phyloP scores from a whole-genome alignment of 1,140 invertebrate genomes.

The Drosophila repleta region DNA sequence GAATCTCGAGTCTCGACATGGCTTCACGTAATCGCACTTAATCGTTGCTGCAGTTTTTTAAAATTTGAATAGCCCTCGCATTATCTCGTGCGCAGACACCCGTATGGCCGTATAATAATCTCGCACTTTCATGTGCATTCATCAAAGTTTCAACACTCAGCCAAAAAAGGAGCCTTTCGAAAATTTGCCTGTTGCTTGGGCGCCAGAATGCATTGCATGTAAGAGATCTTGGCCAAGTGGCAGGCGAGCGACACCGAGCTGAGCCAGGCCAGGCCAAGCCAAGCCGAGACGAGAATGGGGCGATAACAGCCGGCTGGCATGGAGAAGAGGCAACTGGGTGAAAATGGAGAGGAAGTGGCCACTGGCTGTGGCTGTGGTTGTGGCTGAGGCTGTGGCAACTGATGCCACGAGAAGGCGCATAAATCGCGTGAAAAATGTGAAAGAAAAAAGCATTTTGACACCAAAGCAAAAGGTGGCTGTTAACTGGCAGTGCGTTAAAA shows the following conservation, averaged over 20 bases:
- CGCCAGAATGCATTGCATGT: constrained; percentile 58
- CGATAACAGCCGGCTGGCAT: constrained; percentile 35
- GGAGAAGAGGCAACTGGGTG: constrained; percentile 22
- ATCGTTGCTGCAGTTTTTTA: constrained; percentile 14
- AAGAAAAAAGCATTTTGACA: constrained; percentile 79
- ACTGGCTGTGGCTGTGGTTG: constrained; percentile 8
- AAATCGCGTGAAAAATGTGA: constrained; percentile 81
- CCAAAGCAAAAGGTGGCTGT: constrained; percentile 54
- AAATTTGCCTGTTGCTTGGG: constrained; percentile 48
- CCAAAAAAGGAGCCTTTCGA: constrained; percentile 73
- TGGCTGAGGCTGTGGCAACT: constrained; percentile 14
- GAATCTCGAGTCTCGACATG: background rate
- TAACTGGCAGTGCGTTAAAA: constrained; percentile 51
- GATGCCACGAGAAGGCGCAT: constrained; percentile 55
- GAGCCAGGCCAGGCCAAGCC: too few species aligned
- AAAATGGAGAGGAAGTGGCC: constrained; percentile 27
- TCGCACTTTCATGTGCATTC: constrained; percentile 54
- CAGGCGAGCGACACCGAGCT: constrained; percentile 9
- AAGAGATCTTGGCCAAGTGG: constrained; percentile 51
- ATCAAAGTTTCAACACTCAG: constrained; percentile 69
- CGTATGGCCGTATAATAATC: constrained; percentile 11
- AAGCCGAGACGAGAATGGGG: constrained; percentile 13
- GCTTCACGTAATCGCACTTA: constrained; percentile 14
- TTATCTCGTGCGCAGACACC: background rate
- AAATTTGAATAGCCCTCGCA: background rate